A percentile compares a stretch with the other conserved stretches of the same genome.
Evolutionary conservation across 2,888 invertebrate genomes (phyloP).

Genomic region (Himalopsyche tibetana): DNA sequence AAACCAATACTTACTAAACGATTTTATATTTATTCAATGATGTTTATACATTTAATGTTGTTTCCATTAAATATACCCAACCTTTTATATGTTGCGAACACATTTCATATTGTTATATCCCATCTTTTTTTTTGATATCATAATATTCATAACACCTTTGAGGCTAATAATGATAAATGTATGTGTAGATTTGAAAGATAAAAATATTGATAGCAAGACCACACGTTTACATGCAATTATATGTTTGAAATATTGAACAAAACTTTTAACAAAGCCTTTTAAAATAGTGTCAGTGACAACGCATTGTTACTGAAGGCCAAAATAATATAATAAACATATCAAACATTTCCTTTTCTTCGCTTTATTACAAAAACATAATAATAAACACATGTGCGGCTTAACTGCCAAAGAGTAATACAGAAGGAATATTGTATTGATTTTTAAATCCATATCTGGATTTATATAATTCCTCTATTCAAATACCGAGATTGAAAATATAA

Average conservation of each 20-base stretch:
- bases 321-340: conserved; percentile 50
- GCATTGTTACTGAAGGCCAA: background rate
- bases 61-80: background rate
- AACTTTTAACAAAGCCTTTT: background rate
- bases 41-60: background rate
- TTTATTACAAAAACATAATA: conserved; percentile 45
- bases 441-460: conserved; percentile 58
- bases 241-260: background rate
- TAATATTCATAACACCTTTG: no score
- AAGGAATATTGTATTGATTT: conserved; percentile 49
- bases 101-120: no score
- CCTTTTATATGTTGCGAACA: no score
- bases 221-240: background rate
- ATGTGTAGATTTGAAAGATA: no score
- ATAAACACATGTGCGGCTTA: conserved; percentile 58
- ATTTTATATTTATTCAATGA: conserved; percentile 1
- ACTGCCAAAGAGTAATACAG: conserved; percentile 57
- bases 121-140: no score
- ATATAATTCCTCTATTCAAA: conserved; percentile 53
- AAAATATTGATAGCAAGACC: background rate
- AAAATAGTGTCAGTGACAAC: background rate
- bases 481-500: conserved; percentile 45
- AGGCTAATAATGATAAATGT: no score
- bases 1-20: background rate
- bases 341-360: conserved; percentile 22